A percentile compares a stretch with the other conserved stretches of the same genome.
phyloP scores from a whole-genome alignment of 2,113 vertebrate genomes.

The Nothocercus julius region DNA sequence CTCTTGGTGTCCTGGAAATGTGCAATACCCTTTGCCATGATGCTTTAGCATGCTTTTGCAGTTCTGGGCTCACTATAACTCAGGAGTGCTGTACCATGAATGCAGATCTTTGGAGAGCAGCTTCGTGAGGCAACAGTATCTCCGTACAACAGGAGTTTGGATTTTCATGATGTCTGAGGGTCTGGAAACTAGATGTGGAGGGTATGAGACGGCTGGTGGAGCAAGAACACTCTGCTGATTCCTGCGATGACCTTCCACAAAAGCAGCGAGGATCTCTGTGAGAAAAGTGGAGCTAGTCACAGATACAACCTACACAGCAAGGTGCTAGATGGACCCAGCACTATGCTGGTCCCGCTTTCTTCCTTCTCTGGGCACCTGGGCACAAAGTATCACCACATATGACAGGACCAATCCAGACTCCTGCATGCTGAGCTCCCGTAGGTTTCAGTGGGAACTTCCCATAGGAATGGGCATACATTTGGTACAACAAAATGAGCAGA shows the following conservation, averaged over 20 bases:
- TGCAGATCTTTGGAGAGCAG: accelerated
- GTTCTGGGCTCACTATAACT: neutral
- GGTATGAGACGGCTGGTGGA: neutral
- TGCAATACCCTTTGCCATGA: neutral
- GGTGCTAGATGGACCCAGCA: neutral
- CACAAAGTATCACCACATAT: neutral
- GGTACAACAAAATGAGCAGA: neutral
- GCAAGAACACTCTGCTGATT: neutral
- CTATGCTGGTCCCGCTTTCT: neutral
- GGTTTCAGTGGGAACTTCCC: neutral
- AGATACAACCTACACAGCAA: neutral
- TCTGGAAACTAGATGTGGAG: neutral
- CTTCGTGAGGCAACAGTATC: neutral
- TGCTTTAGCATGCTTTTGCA: neutral
- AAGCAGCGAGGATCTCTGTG: neutral
- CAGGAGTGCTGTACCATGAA: neutral
- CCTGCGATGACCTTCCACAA: neutral
- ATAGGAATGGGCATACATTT: neutral
- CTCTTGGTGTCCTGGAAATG: neutral
- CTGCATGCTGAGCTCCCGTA: neutral
- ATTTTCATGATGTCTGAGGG: neutral
- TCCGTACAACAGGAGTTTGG: neutral
- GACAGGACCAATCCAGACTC: neutral
- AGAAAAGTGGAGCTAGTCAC: neutral
- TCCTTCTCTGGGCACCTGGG: neutral